Evolutionary conservation across 2,797 vertebrate species (phyloP).

Genomic region (Poliocrania exsul): DNA sequence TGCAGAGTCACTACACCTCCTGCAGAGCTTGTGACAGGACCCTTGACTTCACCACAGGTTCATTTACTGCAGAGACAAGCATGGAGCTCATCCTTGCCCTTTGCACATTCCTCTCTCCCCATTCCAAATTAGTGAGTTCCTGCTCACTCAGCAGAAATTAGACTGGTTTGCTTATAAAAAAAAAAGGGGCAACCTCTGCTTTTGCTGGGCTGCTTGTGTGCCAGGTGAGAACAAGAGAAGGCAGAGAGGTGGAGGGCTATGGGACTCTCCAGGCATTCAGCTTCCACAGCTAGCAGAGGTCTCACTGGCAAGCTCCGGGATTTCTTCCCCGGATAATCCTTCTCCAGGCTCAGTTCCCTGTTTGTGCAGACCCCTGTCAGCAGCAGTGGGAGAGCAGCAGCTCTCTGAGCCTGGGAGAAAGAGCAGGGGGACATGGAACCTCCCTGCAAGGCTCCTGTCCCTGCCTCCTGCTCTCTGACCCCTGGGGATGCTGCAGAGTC

Average conservation of each 20-base stretch:
- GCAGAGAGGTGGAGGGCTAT: neutral
- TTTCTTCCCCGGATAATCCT: neutral
- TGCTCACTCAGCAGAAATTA: constrained; percentile 34
- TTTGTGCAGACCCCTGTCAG: neutral
- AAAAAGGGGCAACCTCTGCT: neutral
- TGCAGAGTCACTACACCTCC: neutral
- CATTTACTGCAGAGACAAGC: neutral
- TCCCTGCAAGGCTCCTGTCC: neutral
- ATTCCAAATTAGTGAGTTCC: constrained; percentile 9
- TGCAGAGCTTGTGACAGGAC: neutral
- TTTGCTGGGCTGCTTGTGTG: neutral
- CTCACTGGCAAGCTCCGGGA: neutral
- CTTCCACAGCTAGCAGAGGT: neutral
- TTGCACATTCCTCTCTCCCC: neutral
- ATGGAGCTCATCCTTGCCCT: neutral
- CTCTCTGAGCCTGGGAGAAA: neutral
- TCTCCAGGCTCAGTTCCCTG: neutral
- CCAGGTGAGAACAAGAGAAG: neutral
- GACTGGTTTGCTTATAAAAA: neutral
- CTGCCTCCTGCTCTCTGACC: neutral
- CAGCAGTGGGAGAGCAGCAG: neutral
- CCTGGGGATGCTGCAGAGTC: neutral
- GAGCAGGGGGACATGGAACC: neutral
- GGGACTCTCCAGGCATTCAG: neutral
- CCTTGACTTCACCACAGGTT: neutral